Conservation (phyloP, 1,140 invertebrate genomes). For the Eciton burchellii region DNA sequence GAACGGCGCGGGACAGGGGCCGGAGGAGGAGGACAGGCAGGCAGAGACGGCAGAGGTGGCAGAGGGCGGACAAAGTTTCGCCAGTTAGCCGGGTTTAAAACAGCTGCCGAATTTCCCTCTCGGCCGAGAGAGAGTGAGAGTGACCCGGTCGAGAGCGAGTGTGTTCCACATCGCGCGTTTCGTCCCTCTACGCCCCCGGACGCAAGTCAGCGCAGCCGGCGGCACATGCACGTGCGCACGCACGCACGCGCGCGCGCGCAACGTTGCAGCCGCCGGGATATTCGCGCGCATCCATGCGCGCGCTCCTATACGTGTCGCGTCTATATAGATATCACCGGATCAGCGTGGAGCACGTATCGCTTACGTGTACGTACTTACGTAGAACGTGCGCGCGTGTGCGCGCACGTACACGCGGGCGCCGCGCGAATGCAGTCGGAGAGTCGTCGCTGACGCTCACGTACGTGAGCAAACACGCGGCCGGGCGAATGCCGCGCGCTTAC, state of each 20-base stretch:
- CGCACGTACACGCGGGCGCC: neutral
- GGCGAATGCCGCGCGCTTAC: slow-evolving; percentile 32
- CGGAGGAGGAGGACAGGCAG: slow-evolving; percentile 18
- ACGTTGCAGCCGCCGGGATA: slow-evolving; percentile 64
- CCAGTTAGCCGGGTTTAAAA: slow-evolving; percentile 83
- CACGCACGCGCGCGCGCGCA: neutral
- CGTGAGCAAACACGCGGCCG: slow-evolving; percentile 33
- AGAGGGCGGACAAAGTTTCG: slow-evolving; percentile 76
- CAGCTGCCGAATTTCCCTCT: slow-evolving; percentile 86
- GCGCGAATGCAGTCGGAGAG: no score
- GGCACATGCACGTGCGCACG: slow-evolving; percentile 31
- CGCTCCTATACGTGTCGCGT: slow-evolving; percentile 53
- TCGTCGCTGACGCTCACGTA: no score
- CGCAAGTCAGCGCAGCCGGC: slow-evolving; percentile 70
- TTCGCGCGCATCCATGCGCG: slow-evolving; percentile 74
- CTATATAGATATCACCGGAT: slow-evolving; percentile 55
- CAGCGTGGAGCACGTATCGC: slow-evolving; percentile 34
- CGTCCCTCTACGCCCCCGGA: slow-evolving; percentile 18
- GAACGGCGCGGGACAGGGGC: slow-evolving; percentile 5
- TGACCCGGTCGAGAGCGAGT: slow-evolving; percentile 84
- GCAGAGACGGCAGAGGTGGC: slow-evolving; percentile 69
- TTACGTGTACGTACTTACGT: neutral
- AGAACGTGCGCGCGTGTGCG: neutral
- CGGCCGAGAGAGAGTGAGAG: slow-evolving; percentile 83
- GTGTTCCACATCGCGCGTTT: slow-evolving; percentile 80